Evolutionary conservation across 2,888 invertebrate genomes (phyloP), one percentile per base, ranked within the genome.

Genomic region (Ischnus inquisitorius): DNA sequence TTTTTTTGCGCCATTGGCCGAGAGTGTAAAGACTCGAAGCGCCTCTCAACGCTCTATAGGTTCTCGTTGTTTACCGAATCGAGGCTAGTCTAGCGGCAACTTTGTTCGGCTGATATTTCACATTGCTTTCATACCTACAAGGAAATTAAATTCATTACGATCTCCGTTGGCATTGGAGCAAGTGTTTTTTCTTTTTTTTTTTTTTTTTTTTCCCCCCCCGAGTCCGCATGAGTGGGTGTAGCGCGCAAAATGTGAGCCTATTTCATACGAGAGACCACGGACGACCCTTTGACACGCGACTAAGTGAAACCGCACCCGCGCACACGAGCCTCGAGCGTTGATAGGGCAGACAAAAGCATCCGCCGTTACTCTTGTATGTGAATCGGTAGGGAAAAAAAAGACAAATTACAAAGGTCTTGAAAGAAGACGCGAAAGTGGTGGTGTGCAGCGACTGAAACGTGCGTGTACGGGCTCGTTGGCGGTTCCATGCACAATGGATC

Each of bases 241-340:
- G 83, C 88, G 84, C 86, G 86, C 81, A 81, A 79, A 82, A 84
- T 79, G 90, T 88, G 88, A 88, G 83, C 88, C 88, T 88, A 87
- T 87, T 88, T 88, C 81, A 86, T 86, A 79, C 78, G 86, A 87
- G 89, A 86, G 87, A 86, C 89, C 85, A 79, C 78, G 86, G 87
- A 90, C 87, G 87, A 86, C 89, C 85, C 90, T 90, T 90, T 90
- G 90, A 90, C 88, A 87, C 84, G 89, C 87, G 89, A 82, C 86
- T 84, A 85, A 87, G 85, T 82, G 89, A 86, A 82, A 82, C 71
- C 87, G 85, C 85, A 88, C 88, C 87, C 87, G 72, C 51, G 6
- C 10, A 62, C 60, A 43, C 12, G 16, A 28, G 69, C 14, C 54
- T 68, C 62, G 28, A 64, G 68, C 43, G 60, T 60, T 60, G 28